phyloP scores from a whole-genome alignment of 2,888 invertebrate species.

The Fragum fragum region DNA sequence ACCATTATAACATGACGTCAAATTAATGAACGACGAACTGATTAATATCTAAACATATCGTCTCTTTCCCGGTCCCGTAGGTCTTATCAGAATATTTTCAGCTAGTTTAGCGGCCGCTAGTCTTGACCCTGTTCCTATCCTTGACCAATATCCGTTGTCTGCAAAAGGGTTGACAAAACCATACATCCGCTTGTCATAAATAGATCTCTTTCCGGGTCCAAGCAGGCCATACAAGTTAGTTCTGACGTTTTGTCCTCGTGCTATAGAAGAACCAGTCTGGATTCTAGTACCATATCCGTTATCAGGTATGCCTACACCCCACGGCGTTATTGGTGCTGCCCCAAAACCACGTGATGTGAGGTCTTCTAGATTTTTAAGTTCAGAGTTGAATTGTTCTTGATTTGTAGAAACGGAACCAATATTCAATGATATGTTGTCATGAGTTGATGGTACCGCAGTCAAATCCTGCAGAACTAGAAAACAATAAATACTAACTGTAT shows the following conservation, averaged over 20 bases:
- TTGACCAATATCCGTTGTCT: constrained; percentile 12
- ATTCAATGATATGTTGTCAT: background rate
- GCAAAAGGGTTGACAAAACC: too few species aligned
- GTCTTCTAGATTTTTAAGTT: background rate
- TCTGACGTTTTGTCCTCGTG: too few species aligned
- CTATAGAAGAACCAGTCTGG: background rate
- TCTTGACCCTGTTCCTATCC: constrained; percentile 2
- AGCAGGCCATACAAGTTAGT: background rate
- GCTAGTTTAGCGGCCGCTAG: background rate
- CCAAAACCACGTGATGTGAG: background rate
- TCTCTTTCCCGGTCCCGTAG: constrained; percentile 3
- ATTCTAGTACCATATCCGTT: background rate
- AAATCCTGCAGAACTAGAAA: background rate
- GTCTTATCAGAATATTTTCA: background rate
- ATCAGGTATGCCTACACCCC: background rate
- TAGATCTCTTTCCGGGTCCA: constrained; percentile 8
- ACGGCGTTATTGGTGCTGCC: background rate
- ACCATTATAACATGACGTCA: too few species aligned
- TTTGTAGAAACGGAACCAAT: background rate
- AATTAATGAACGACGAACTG: background rate
- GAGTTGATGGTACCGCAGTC: background rate
- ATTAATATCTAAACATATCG: too few species aligned
- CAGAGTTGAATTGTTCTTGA: background rate
- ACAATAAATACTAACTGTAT: background rate
- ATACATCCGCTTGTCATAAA: too few species aligned